A percentile compares a stretch with the other conserved stretches of the same genome.
Evolutionary conservation across 2,797 vertebrate genomes (phyloP).

Genomic region (Phalloptychus januarius): DNA sequence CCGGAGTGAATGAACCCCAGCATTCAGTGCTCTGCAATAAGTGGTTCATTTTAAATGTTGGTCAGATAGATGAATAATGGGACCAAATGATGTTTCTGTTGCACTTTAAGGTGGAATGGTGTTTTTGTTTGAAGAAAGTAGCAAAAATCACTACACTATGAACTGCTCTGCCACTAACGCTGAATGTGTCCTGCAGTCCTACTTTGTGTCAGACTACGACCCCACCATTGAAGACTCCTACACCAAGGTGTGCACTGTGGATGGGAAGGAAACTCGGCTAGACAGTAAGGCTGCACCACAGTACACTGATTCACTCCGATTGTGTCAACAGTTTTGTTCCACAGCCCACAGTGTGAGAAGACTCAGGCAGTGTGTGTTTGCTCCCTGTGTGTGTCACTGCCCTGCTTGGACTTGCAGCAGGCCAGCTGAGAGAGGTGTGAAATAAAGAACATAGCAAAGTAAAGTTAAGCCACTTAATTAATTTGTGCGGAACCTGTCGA

Average conservation of each 20-base stretch:
- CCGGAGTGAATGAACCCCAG: too few species aligned
- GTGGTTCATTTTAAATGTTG: background rate
- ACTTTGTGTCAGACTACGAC: slow-evolving; percentile 94
- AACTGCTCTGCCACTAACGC: background rate
- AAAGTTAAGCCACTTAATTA: too few species aligned
- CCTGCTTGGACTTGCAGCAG: slow-evolving; percentile 70
- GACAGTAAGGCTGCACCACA: slow-evolving; percentile 83
- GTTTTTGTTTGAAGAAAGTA: background rate
- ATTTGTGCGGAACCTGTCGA: too few species aligned
- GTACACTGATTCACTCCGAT: slow-evolving; percentile 10
- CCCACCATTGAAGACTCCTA: slow-evolving; percentile 95
- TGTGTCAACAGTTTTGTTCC: slow-evolving; percentile 22
- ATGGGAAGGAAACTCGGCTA: slow-evolving; percentile 85
- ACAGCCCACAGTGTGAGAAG: slow-evolving; percentile 1
- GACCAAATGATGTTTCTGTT: background rate
- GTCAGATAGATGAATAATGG: background rate
- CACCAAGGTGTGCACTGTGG: slow-evolving; percentile 88
- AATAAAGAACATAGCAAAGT: too few species aligned
- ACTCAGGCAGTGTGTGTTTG: slow-evolving; percentile 42
- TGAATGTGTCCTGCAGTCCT: slow-evolving; percentile 80
- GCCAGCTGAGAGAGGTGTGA: slow-evolving; percentile 22
- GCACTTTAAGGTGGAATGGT: background rate
- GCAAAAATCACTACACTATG: background rate
- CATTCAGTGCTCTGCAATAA: background rate
- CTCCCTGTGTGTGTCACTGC: slow-evolving; percentile 43